Evolutionary conservation across 1,140 invertebrate species (phyloP), one percentile per base, ranked within the genome.

Genomic region (Melanaphis sacchari): DNA sequence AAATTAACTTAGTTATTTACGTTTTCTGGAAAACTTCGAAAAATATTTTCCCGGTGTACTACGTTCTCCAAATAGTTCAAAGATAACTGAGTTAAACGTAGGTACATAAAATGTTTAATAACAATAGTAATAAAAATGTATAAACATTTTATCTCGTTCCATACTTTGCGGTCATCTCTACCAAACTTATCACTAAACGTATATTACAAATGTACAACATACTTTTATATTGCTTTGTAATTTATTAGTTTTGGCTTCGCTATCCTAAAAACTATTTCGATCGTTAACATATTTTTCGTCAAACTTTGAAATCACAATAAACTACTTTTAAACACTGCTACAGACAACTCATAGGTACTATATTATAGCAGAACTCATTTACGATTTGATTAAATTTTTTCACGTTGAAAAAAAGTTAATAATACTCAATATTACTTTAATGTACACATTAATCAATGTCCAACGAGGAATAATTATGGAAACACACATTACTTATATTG

Each of bases 41-140:
- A 66, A 66, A 31, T 66, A 66, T 66, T 31, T 3, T 8, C 9
- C 26, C 54, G 0, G 9, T 31, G 3, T 59, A 31, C 4, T 18
- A 18, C 26, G 59, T 66, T 76, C n/a, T n/a, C 15, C 5, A n/a
- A 5, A 31, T 4, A 11, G n/a, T n/a, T n/a, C n/a, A n/a, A n/a
- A n/a, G n/a, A n/a, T 15, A 24, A n/a, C 59, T n/a, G 5, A 21
- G 59, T 76, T 76, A n/a, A 76, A 36, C n/a, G 31, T 18, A 18
- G 46, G 46, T 49, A 76, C 59, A 76, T 76, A 76, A 76, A 76
- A 76, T 76, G n/a, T n/a, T 76, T 76, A 76, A n/a, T 36, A 76
- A 76, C 24, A 76, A 76, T 76, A 76, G n/a, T n/a, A n/a, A n/a
- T n/a, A n/a, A n/a, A n/a, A n/a, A 76, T n/a, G 31, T 76, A 76